Base-by-base conservation (phyloP, 2,888 invertebrate species). In the Ophion slaviceki region DNA sequence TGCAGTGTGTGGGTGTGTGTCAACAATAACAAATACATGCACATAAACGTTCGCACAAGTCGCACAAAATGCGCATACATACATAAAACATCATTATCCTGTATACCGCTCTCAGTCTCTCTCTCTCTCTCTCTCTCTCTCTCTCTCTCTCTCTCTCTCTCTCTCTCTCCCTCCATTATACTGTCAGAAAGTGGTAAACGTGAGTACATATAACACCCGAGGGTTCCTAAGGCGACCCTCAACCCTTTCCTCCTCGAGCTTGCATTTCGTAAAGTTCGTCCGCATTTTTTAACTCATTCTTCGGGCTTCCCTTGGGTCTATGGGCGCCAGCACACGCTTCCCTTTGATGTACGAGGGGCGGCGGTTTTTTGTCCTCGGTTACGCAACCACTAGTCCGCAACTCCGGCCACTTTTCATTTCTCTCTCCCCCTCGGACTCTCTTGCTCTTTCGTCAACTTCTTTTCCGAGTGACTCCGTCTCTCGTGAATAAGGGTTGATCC, bases 241-340 rank as follows among this genome's bases (percentile, higher is more conserved):
- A 82, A 71, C 53, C 67, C 77, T 59, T 70, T 70, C 61, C 66
- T 75, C 47, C 45, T 17, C 70, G n/a, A 36, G 10, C 40, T 71
- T 47, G 28, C 72, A 62, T 83, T 68, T 62, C 68, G 32, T 4
- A 32, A 45, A 24, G 40, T 68, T 74, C 80, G 80, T 79, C 71
- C 78, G 53, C 78, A 68, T 78, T 86, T 82, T 86, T 83, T 78
- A 76, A 87, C 86, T 74, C 72, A 84, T 90, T 87, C 85, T 75
- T 77, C 80, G 77, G 74, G 47, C 45, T 75, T 61, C 74, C 66
- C 32, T 32, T 74, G 72, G 53, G 75, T 76, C 70, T 80, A 77
- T 84, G 80, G 81, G 85, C 87, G 87, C 87, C 87, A 86, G 87
- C 87, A 86, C 85, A 80, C 82, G 61, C 67, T 61, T 79, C 77